A percentile compares a stretch with the other conserved stretches of the same genome.
Evolutionary conservation across 2,113 vertebrate genomes (phyloP).

Genomic region (Podilymbus podiceps): DNA sequence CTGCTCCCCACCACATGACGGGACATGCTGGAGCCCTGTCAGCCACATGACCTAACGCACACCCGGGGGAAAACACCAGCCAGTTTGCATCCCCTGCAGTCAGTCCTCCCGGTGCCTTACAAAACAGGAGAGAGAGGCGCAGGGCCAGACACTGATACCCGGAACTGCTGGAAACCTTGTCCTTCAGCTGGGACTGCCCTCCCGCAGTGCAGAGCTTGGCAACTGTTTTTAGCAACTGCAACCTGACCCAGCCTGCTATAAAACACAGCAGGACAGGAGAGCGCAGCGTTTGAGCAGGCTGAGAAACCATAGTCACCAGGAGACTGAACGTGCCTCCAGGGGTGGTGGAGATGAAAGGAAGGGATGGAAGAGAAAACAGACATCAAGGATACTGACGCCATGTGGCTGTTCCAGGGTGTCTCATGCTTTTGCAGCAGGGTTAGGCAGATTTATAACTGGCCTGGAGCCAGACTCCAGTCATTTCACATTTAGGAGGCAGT

Average conservation of each 20-base stretch:
- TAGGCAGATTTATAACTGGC: conserved; percentile 28
- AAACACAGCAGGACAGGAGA: not conserved
- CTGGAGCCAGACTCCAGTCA: not conserved
- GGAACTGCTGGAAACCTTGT: not conserved
- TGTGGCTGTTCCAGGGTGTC: conserved; percentile 9
- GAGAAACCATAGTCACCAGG: not conserved
- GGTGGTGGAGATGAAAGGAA: not conserved
- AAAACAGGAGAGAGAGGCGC: not conserved
- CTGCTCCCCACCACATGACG: not conserved
- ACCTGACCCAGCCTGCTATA: not conserved
- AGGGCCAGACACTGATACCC: too few relatives aligned
- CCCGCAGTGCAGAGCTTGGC: not conserved
- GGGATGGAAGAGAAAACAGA: conserved; percentile 13
- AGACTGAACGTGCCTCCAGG: not conserved
- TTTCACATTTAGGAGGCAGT: conserved; percentile 1
- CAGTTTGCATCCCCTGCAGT: not conserved
- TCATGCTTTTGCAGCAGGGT: not conserved
- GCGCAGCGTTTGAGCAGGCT: not conserved
- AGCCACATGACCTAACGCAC: fast-evolving
- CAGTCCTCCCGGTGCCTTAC: not conserved
- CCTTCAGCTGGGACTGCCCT: not conserved
- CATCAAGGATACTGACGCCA: conserved; percentile 18
- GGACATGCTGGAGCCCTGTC: not conserved
- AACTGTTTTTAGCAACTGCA: not conserved
- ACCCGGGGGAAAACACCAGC: fast-evolving